These are phyloP conservation scores for Drosophila vallismaia DNA, from an alignment of 2,888 invertebrate species.

Conservation along the genomic window DNA sequence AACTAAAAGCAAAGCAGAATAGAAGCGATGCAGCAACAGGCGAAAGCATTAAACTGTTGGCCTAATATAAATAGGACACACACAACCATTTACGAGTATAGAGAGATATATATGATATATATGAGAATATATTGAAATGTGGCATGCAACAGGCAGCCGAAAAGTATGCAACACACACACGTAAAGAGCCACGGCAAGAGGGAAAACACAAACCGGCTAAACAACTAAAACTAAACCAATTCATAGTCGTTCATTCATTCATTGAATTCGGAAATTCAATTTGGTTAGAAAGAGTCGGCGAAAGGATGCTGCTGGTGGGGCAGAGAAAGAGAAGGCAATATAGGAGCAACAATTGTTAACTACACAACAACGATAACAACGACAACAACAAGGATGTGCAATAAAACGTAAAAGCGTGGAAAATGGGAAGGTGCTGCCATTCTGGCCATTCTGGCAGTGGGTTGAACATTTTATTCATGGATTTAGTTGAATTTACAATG, in stretches of 20 bases:
- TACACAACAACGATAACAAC: constrained; percentile 57
- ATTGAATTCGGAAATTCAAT: constrained; percentile 83
- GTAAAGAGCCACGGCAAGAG: constrained; percentile 5
- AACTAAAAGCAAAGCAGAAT: constrained; percentile 10
- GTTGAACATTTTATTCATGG: constrained; percentile 72
- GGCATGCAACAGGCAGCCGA: constrained; percentile 73
- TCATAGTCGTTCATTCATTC: constrained; percentile 75
- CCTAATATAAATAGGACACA: constrained; percentile 36
- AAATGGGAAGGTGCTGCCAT: constrained; percentile 19
- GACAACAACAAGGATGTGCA: constrained; percentile 53
- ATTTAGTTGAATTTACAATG: constrained; percentile 78
- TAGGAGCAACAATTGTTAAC: constrained; percentile 59
- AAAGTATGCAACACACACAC: constrained; percentile 67
- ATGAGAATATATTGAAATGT: constrained; percentile 8
- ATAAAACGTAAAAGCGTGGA: constrained; percentile 64
- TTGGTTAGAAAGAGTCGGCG: constrained; percentile 55
- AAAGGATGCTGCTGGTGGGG: constrained; percentile 32
- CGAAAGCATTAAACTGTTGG: constrained; percentile 57
- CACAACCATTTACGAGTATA: constrained; percentile 6
- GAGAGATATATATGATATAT: constrained; percentile 2
- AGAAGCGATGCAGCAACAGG: constrained; percentile 33
- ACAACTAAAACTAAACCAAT: constrained; percentile 80
- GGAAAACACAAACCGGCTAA: constrained; percentile 67
- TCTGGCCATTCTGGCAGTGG: background rate
- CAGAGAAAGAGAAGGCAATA: constrained; percentile 9